Base-by-base conservation (phyloP, 2,113 vertebrate genomes). In the Rhinopomastus cyanomelas region DNA sequence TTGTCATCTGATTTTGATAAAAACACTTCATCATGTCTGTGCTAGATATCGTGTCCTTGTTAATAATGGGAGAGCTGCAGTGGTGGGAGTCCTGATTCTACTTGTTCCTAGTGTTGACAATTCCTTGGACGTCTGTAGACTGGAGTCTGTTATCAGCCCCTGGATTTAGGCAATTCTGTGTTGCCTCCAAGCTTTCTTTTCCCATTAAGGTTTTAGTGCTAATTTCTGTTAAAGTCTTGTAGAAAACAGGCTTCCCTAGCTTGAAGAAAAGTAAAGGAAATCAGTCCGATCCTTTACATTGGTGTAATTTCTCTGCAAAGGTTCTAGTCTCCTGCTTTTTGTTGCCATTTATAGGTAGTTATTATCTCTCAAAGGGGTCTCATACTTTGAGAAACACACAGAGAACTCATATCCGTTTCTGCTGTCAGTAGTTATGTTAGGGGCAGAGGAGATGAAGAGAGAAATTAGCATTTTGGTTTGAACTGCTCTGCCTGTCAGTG, bases 1-100 rank as follows among this genome's bases (percentile, higher is more conserved):
- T 1, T 69, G 59, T 91, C 90, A 95, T 96, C 88, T 95, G 92
- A 94, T 88, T 86, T 74, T 8, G 83, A 94, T 95, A 94, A 94
- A 95, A 95, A 37, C 4, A 3, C 74, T 68, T 90, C 69, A 25
- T 91, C 51, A 36, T 83, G 77, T 84, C 53, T 95, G 55, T 84
- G 74, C 62, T 85, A 46, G 72, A 73, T 79, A 42, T 82, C 60
- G 61, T 77, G 76, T 77, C 77, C 74, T 55, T 60, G n/a, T 60
- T 68, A 86, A 55, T 81, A 81, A 19, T 86, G 80, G 62, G 74
- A 92, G 88, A 85, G 90, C 80, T 82, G 81, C 55, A 81, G 69
- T 0, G 0, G 36, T 89, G 77, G 83, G 81, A 94, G 68, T 67
- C 71, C 67, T 79, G 55, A 71, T 76, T 88, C 85, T 0, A 1